Base-by-base conservation (phyloP, 2,888 invertebrate genomes). In the Eilema caniola region DNA sequence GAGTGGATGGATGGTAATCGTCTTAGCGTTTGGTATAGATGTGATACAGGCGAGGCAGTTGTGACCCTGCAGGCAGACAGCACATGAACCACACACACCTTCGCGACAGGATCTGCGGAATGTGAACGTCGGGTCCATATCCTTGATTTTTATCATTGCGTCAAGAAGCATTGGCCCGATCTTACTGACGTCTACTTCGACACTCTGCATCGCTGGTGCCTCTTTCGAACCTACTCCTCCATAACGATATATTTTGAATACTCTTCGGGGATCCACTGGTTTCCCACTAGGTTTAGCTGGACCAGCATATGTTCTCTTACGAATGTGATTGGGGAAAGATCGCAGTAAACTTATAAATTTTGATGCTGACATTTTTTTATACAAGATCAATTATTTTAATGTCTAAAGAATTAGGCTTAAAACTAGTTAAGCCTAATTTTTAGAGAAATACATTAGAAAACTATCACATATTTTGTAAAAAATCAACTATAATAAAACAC, bases 51-150 rank as follows among this genome's bases (percentile, higher is more conserved):
- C 97, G 63, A 98, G 94, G 28, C 96, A 96, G 90, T 98, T 98
- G 0, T 88, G 83, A 1, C 98, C 98, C 81, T 96, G 97, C 62
- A 98, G 96, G 88, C 97, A 97, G 93, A 98, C 95, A 0, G 96
- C 96, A 85, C 98, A 98, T 0, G 97, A 97, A 0, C 98, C 98
- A 85, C 98, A 98, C 79, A 98, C 97, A 2, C 97, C 97, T 92
- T 98, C 98, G 33, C 98, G 95, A 85, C 98, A 98, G 0, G 97
- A 98, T 74, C 96, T 93, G 67, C 98, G 92, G 88, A 97, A 98
- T 0, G 87, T 83, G 2, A 95, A 69, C 0, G 92, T 72, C 3
- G 93, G 92, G 25, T 95, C 84, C 97, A 97, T 97, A 79, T 97
- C 97, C 89, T 96, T 96, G 37, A 98, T 96, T 88, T 97, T 97